These are phyloP conservation scores for Nasonia longicornis DNA, from an alignment of 1,140 invertebrate genomes.

Conservation along the genomic window DNA sequence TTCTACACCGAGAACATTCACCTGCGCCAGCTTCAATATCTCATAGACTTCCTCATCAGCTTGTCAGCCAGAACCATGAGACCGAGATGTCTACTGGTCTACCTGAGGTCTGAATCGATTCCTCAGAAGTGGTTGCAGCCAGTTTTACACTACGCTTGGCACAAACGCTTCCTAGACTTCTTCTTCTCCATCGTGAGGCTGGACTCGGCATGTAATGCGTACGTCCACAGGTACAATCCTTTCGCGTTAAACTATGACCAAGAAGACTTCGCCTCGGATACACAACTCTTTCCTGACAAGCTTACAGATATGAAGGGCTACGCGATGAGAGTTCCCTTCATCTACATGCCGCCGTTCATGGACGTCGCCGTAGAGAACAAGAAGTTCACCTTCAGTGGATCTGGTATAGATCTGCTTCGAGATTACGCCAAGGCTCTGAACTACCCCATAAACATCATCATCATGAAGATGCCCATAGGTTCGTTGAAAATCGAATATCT, in stretches of 20 bases:
- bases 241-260: not conserved
- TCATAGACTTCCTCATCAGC: not conserved
- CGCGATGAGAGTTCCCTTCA: not conserved
- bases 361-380: not conserved
- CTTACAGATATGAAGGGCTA: slow-evolving; percentile 12
- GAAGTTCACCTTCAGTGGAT: not conserved
- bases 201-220: not conserved
- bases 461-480: not conserved
- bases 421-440: not conserved
- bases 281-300: slow-evolving; percentile 11
- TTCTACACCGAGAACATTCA: slow-evolving; percentile 1
- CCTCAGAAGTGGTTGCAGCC: not conserved
- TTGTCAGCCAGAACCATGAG: slow-evolving; percentile 1
- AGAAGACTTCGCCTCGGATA: not conserved
- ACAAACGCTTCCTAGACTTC: slow-evolving; percentile 11
- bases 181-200: slow-evolving; percentile 12
- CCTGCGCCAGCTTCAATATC: not conserved
- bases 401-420: not conserved
- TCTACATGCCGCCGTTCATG: slow-evolving; percentile 25
- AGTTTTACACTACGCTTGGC: not conserved
- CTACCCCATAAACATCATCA: not conserved
- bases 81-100: slow-evolving; percentile 12
- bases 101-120: not conserved
- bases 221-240: slow-evolving; percentile 10
- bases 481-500: not conserved